Percentiles rank a stretch among this genome's conserved stretches.
These are phyloP conservation scores for Peromyscus attwateri DNA, from an alignment of 2,797 vertebrate genomes.

Conservation along the genomic window DNA sequence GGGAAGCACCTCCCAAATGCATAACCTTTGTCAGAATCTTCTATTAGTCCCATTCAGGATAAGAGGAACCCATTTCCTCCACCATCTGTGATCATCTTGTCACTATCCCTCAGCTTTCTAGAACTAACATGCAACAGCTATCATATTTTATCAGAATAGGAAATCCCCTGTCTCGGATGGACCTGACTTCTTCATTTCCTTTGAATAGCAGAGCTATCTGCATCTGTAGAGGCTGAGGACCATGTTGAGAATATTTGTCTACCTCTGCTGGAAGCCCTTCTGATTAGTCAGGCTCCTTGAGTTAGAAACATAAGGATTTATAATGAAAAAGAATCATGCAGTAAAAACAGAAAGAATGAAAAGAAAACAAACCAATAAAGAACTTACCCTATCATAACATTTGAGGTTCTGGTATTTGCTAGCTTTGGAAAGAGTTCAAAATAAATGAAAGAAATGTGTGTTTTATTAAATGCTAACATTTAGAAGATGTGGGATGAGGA, in stretches of 20 bases:
- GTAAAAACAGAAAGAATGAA: constrained; percentile 93
- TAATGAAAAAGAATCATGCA: constrained; percentile 88
- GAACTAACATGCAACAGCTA: constrained; percentile 79
- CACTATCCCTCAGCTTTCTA: constrained; percentile 68
- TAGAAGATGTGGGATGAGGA: constrained; percentile 87
- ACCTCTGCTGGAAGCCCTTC: constrained; percentile 87
- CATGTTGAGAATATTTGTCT: constrained; percentile 87
- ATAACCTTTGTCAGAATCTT: constrained; percentile 16
- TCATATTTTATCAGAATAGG: constrained; percentile 87
- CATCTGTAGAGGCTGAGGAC: constrained; percentile 85
- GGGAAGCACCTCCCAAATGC: constrained; percentile 30
- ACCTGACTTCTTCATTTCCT: constrained; percentile 91
- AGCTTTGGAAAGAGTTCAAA: constrained; percentile 92
- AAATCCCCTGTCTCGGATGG: constrained; percentile 89
- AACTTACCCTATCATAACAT: constrained; percentile 93
- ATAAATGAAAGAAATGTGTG: constrained; percentile 95
- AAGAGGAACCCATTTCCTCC: constrained; percentile 58
- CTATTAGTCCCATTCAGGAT: background rate
- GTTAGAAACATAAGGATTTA: constrained; percentile 89
- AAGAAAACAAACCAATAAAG: constrained; percentile 96
- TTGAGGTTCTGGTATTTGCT: constrained; percentile 91
- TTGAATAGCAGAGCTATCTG: constrained; percentile 88
- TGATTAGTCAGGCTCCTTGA: constrained; percentile 89
- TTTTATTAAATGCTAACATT: constrained; percentile 99
- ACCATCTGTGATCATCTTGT: constrained; percentile 67